Percentiles rank a stretch among this genome's conserved stretches.
These are phyloP conservation scores for Panurus biarmicus DNA, from an alignment of 2,113 vertebrate species.

Conservation along the genomic window DNA sequence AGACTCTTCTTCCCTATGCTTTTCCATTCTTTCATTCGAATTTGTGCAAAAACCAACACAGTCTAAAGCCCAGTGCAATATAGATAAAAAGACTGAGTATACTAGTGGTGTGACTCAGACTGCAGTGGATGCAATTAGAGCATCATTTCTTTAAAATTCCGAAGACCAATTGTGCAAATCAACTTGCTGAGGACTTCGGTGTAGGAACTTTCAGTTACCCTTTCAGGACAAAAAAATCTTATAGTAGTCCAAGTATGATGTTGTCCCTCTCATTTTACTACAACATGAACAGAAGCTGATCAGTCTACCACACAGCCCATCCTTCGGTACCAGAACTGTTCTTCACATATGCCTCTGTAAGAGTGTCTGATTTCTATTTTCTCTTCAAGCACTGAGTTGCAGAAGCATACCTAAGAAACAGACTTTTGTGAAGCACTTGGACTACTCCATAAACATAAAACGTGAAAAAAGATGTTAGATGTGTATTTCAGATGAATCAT, in stretches of 20 bases:
- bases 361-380: neutral
- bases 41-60: neutral
- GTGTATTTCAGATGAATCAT: neutral
- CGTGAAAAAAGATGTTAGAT: neutral
- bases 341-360: neutral
- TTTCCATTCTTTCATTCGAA: neutral
- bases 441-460: neutral
- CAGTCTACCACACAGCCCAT: neutral
- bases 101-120: neutral
- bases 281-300: neutral
- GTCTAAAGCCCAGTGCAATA: neutral
- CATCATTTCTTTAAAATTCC: neutral
- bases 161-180: neutral
- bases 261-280: neutral
- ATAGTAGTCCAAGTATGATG: neutral
- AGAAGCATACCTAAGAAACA: neutral
- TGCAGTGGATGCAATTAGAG: neutral
- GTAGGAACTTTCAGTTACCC: neutral
- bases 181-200: neutral
- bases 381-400: neutral
- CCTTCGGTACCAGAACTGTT: neutral
- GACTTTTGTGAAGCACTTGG: neutral
- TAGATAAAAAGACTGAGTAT: rapidly evolving
- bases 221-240: neutral
- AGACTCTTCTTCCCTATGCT: neutral